Conservation (phyloP, 92 coral and sea anemone genomes). For the Zoanthus sansibaricus region DNA sequence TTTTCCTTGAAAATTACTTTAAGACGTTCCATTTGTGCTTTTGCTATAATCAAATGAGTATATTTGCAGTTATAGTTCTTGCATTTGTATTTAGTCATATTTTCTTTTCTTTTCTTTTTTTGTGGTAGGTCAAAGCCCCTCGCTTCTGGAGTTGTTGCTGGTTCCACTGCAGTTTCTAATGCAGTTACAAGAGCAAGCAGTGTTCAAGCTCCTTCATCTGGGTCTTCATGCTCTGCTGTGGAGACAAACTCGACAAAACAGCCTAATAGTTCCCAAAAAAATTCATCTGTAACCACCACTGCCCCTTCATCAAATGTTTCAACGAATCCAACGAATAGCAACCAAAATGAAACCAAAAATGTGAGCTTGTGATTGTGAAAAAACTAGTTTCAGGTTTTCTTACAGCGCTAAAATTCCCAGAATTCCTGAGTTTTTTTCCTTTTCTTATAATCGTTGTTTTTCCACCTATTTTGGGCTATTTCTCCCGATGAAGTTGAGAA, state of each 20-base stretch:
- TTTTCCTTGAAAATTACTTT: too few species aligned
- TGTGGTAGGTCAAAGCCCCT: constrained; percentile 39
- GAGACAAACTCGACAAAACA: constrained; percentile 33
- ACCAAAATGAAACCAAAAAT: constrained; percentile 26
- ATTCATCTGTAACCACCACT: constrained; percentile 1
- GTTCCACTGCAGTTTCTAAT: constrained; percentile 11
- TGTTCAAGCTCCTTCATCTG: constrained; percentile 40
- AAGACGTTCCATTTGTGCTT: too few species aligned
- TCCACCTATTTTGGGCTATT: too few species aligned
- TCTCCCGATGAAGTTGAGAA: too few species aligned
- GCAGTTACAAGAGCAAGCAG: constrained; percentile 24
- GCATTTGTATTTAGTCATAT: background rate
- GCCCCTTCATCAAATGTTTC: background rate
- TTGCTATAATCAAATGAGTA: too few species aligned
- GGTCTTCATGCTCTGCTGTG: background rate
- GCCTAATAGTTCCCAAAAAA: background rate
- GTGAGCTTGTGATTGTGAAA: background rate
- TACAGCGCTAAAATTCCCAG: too few species aligned
- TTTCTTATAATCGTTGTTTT: too few species aligned
- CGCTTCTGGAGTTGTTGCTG: constrained; percentile 40
- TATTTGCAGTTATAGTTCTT: background rate
- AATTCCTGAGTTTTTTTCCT: too few species aligned
- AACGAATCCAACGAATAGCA: background rate
- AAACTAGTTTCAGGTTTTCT: too few species aligned
- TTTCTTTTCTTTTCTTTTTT: background rate